Evolutionary conservation across 2,888 invertebrate genomes (phyloP).

Genomic region (Tetranychus truncatus): DNA sequence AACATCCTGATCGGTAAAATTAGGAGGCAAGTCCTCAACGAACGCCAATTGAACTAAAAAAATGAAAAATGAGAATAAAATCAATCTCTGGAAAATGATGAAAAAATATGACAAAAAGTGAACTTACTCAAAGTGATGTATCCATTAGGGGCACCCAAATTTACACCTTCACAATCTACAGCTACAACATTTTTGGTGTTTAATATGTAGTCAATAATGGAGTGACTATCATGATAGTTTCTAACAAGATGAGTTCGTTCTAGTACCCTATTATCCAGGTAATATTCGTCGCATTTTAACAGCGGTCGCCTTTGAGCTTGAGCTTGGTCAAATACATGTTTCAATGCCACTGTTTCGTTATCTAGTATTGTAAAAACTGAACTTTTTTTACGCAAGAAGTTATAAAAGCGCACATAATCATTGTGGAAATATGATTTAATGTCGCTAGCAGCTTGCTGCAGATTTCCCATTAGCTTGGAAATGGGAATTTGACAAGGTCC

Average conservation of each 20-base stretch:
- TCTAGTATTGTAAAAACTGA: slow-evolving; percentile 9
- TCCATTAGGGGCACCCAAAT: slow-evolving; percentile 14
- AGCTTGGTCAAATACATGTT: slow-evolving; percentile 10
- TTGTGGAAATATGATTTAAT: not conserved
- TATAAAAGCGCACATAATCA: slow-evolving; percentile 2
- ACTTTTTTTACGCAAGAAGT: not conserved
- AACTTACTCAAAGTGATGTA: slow-evolving; percentile 13
- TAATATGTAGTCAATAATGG: slow-evolving; percentile 11
- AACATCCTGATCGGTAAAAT: not conserved
- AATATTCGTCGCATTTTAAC: not conserved
- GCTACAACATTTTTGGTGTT: slow-evolving; percentile 7
- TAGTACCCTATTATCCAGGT: slow-evolving; percentile 10
- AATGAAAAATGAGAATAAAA: not conserved
- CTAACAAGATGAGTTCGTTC: slow-evolving; percentile 12
- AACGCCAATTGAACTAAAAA: not conserved
- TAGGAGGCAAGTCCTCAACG: not conserved
- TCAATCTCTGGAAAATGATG: not conserved
- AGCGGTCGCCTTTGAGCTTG: not conserved
- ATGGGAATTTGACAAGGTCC: slow-evolving; percentile 15
- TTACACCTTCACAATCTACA: slow-evolving; percentile 18
- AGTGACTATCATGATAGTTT: slow-evolving; percentile 5
- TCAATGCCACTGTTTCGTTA: slow-evolving; percentile 8
- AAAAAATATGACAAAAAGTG: not conserved
- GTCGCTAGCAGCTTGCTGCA: slow-evolving; percentile 13
- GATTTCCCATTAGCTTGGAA: slow-evolving; percentile 9